Evolutionary conservation across 2,888 invertebrate species (phyloP), one percentile per base, ranked within the genome.

Genomic region (Himalopsyche tibetana): DNA sequence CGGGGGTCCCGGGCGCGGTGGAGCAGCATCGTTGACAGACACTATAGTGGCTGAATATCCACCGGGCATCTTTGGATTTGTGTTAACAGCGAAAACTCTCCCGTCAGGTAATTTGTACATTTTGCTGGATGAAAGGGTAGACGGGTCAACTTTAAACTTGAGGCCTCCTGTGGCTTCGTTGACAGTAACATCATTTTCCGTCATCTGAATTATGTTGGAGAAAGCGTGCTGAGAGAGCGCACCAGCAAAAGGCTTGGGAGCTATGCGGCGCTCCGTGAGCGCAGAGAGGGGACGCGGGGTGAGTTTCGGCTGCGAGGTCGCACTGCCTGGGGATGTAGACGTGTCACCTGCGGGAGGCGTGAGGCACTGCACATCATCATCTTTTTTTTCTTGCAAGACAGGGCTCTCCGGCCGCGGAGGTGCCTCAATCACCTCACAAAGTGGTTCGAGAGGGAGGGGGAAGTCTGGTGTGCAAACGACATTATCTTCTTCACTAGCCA

Each of bases 401-500:
- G 55, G 51, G 4, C 28, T 40, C 5, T 19, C 36, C 55, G 38
- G 28, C 9, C 15, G 38, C 28, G 84, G 81, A 1, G 82, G 55
- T 36, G 42, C 91, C 80, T 84, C 84, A 55, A 85, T 90, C 91
- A 93, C 93, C 91, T 93, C 93, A 88, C 93, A 93, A 79, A 93
- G 89, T 17, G 93, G 92, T 87, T 93, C 93, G 89, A 93, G 86
- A 1, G 86, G 85, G 80, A 88, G 9, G 4, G 93, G 93, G 84
- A 94, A 92, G 90, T 95, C 95, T 0, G 95, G 95, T 0, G 95
- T 95, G 88, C 95, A 95, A 28, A 95, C 94, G 17, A 95, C 93
- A 89, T 93, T 91, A 89, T 94, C 93, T 87, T 91, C 85, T 15
- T 36, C 84, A 19, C n/a, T 55, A 51, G 51, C 51, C 51, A 55